Evolutionary conservation across 2,888 invertebrate species (phyloP), one percentile per base, ranked within the genome.

Genomic region (Pharmacophagus antenor): DNA sequence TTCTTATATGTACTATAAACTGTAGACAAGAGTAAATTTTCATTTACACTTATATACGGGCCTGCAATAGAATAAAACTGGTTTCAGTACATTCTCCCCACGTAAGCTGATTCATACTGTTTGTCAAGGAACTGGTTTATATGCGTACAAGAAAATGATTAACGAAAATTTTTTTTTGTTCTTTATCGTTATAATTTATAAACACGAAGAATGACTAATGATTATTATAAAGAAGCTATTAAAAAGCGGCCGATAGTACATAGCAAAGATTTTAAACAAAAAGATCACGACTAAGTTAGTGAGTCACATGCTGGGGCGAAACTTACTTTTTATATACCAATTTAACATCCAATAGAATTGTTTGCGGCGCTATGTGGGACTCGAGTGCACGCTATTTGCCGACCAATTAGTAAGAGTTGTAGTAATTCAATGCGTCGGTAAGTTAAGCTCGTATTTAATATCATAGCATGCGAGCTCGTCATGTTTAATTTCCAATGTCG

Each of bases 291-390:
- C 66, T 66, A 68, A 70, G 63, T 65, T 69, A 59, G 68, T 85
- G 85, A 84, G 69, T 85, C 85, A 83, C 64, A 70, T 67, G 52
- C 65, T 62, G 67, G 72, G 70, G 67, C 71, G 74, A 72, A 74
- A 67, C 70, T 77, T 70, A 73, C 73, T 80, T 80, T 84, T 80
- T 79, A 79, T 75, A 73, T 68, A 77, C 76, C 77, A 84, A 83
- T 83, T 82, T 82, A 77, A 76, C 75, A 69, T 68, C 70, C 73
- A 79, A 80, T 77, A 75, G 74, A 78, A 77, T 77, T 79, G 78
- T 78, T 79, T 74, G 73, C 70, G 62, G 27, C 49, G 27, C 31
- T n/a, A 20, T 10, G 50, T 8, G n/a, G 52, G 25, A 22, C 27
- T 17, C 17, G 8, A 46, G 23, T 27, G 31, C 58, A 47, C 37